Percentiles rank a stretch among this genome's conserved stretches.
These are phyloP conservation scores for Tineola bisselliella DNA, from an alignment of 2,888 invertebrate species.

Conservation along the genomic window DNA sequence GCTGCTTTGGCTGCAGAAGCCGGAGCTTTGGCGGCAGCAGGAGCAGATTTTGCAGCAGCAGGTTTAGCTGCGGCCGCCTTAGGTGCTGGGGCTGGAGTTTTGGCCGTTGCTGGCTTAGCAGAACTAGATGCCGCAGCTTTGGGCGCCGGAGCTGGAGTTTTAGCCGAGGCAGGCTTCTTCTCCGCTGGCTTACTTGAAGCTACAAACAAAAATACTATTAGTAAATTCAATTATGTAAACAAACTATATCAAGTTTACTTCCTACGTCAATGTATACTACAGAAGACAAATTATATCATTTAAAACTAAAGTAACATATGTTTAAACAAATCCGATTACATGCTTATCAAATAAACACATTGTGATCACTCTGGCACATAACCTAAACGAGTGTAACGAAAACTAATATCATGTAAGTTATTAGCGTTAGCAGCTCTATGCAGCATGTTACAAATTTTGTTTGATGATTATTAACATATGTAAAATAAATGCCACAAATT, in stretches of 20 bases:
- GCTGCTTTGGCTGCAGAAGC: slow-evolving; percentile 53
- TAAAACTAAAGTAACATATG: too few relatives aligned
- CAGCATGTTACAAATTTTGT: too few relatives aligned
- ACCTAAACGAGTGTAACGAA: too few relatives aligned
- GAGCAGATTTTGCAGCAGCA: slow-evolving; percentile 39
- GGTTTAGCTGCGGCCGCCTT: slow-evolving; percentile 27
- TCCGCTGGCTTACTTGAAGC: slow-evolving; percentile 46
- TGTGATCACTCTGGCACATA: too few relatives aligned
- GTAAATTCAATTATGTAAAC: neutral
- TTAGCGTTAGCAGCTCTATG: too few relatives aligned
- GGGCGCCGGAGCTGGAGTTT: slow-evolving; percentile 53
- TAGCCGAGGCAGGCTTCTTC: slow-evolving; percentile 50
- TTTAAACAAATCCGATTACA: too few relatives aligned
- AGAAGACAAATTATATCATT: too few relatives aligned
- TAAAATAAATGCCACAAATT: neutral
- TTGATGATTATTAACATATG: too few relatives aligned
- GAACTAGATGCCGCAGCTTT: slow-evolving; percentile 39
- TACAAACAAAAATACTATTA: slow-evolving; percentile 1
- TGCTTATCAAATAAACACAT: too few relatives aligned
- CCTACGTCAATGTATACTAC: neutral
- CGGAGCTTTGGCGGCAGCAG: slow-evolving; percentile 34
- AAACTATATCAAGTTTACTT: neutral
- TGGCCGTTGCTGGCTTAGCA: slow-evolving; percentile 48
- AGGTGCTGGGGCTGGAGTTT: slow-evolving; percentile 37
- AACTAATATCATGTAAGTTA: too few relatives aligned